Evolutionary conservation across 64 coral and sea anemone species (phyloP).

Genomic region (Stylophora pistillata): DNA sequence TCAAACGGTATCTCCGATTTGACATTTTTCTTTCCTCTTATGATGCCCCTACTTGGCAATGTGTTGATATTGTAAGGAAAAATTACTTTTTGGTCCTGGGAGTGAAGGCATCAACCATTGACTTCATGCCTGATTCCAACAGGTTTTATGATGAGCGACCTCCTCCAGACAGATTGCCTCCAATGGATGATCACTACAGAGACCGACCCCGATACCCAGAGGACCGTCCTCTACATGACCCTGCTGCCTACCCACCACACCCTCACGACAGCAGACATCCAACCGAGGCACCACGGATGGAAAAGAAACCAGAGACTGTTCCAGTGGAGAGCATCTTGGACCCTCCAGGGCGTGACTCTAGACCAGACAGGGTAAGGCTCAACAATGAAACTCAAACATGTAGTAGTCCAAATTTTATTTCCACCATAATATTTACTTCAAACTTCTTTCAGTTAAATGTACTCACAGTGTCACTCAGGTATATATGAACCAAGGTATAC

Average conservation of each 20-base stretch:
- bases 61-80: no score
- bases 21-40: no score
- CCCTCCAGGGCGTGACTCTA: constrained; percentile 76
- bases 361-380: constrained; percentile 85
- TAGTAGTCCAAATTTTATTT: background rate
- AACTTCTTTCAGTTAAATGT: no score
- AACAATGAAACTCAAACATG: background rate
- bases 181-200: constrained; percentile 24
- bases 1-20: no score
- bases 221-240: constrained; percentile 21
- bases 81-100: no score
- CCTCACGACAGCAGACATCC: constrained; percentile 21
- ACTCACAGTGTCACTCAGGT: no score
- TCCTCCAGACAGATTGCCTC: constrained; percentile 25
- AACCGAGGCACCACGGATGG: constrained; percentile 45
- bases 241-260: constrained; percentile 26
- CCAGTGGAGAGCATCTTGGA: constrained; percentile 87
- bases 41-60: no score
- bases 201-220: constrained; percentile 55
- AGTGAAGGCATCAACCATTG: background rate
- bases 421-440: no score
- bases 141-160: constrained; percentile 16
- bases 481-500: no score
- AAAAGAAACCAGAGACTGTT: constrained; percentile 78
- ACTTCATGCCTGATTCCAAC: background rate